Percentiles rank a stretch among this genome's conserved stretches.
Conservation (phyloP, 2,797 vertebrate genomes). For the Enteromius unitaeniatus region DNA sequence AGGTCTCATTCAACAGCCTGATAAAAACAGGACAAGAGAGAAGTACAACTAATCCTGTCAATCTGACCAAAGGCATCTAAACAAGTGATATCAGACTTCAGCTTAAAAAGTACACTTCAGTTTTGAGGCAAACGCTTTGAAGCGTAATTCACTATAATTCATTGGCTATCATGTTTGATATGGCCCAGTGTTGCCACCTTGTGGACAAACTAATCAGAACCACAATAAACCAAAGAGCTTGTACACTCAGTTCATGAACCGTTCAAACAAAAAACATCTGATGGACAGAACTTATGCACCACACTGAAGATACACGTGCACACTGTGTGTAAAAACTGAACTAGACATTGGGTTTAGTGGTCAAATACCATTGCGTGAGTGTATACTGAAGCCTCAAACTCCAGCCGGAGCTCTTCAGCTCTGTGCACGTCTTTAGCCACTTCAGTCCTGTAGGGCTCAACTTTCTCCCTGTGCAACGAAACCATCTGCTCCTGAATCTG, state of each 20-base stretch:
- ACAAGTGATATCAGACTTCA: background rate
- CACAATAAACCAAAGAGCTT: background rate
- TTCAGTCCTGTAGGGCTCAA: constrained; percentile 71
- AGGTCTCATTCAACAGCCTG: background rate
- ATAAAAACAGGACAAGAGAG: background rate
- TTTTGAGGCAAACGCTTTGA: background rate
- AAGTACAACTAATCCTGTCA: background rate
- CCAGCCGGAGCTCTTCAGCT: constrained; percentile 60
- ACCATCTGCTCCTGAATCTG: constrained; percentile 76
- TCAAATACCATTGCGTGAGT: constrained; percentile 74
- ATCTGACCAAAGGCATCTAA: background rate
- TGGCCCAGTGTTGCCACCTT: background rate
- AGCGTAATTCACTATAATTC: background rate
- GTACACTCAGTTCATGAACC: background rate
- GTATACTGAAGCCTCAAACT: constrained; percentile 70
- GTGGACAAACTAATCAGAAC: background rate
- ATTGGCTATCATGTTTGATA: background rate
- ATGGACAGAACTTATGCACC: background rate
- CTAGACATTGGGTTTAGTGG: background rate
- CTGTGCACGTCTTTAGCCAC: constrained; percentile 62
- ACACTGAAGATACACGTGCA: background rate
- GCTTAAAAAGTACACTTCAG: background rate
- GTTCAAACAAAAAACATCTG: background rate
- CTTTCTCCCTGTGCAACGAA: constrained; percentile 66
- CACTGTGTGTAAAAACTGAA: background rate